Conservation (phyloP, 1,140 invertebrate species). For the Drosophila parvula region DNA sequence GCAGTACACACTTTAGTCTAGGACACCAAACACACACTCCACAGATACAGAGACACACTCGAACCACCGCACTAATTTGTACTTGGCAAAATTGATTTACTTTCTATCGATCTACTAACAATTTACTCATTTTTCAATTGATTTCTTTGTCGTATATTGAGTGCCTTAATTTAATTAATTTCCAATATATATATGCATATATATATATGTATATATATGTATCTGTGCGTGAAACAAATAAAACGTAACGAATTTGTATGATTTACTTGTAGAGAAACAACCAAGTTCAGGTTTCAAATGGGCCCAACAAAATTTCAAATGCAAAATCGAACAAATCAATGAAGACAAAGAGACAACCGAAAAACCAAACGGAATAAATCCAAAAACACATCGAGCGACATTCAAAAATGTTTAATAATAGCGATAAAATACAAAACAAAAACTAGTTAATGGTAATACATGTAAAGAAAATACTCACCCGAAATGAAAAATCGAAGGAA, state of each 20-base stretch:
- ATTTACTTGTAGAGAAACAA: constrained; percentile 59
- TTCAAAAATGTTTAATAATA: constrained; percentile 77
- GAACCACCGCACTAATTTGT: constrained; percentile 75
- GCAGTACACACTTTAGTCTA: constrained; percentile 38
- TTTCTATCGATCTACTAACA: constrained; percentile 61
- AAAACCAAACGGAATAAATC: constrained; percentile 38
- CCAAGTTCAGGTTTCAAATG: constrained; percentile 79
- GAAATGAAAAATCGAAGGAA: constrained; percentile 16
- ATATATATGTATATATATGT: constrained; percentile 4
- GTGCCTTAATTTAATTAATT: constrained; percentile 76
- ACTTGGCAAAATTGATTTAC: constrained; percentile 53
- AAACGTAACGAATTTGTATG: constrained; percentile 54
- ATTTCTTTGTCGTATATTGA: constrained; percentile 66
- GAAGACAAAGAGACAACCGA: constrained; percentile 33
- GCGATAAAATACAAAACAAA: constrained; percentile 38
- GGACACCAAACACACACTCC: constrained; percentile 23
- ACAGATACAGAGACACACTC: constrained; percentile 36
- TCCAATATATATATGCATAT: constrained; percentile 23
- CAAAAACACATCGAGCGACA: constrained; percentile 70
- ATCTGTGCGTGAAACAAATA: constrained; percentile 32
- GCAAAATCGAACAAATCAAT: constrained; percentile 49
- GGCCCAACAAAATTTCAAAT: constrained; percentile 69
- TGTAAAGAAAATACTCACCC: constrained; percentile 51
- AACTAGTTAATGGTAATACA: constrained; percentile 47
- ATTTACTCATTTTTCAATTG: constrained; percentile 44